Conservation (phyloP, 2,797 vertebrate genomes). For the Hippoglossus hippoglossus region DNA sequence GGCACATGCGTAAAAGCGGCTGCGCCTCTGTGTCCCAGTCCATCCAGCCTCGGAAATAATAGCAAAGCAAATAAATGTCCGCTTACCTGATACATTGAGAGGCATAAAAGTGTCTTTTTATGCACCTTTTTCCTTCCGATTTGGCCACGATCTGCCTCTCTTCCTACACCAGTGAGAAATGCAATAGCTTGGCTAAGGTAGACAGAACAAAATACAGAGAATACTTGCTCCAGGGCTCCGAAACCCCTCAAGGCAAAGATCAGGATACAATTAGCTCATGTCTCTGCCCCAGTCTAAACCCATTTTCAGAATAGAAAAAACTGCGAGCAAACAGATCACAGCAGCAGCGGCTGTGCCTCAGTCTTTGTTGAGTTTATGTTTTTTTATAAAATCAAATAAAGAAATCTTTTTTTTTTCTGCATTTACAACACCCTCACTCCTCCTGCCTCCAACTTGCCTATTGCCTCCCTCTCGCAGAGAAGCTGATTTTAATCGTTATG, state of each 20-base stretch:
- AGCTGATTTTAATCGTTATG: conserved; percentile 99
- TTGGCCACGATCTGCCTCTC: conserved; percentile 93
- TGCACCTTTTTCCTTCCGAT: conserved; percentile 77
- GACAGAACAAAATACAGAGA: conserved; percentile 98
- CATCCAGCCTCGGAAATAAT: conserved; percentile 89
- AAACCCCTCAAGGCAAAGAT: conserved; percentile 99
- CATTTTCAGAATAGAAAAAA: conserved; percentile 89
- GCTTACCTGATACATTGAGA: conserved; percentile 95
- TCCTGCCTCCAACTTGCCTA: conserved; percentile 94
- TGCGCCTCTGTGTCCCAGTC: conserved; percentile 91
- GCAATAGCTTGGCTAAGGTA: conserved; percentile 99
- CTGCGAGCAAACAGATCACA: conserved; percentile 89
- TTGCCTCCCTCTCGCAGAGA: conserved; percentile 94
- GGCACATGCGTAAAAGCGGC: conserved; percentile 98
- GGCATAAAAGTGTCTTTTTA: conserved; percentile 82
- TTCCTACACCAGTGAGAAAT: conserved; percentile 97
- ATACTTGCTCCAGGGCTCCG: conserved; percentile 98
- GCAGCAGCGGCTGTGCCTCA: conserved; percentile 86
- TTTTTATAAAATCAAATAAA: conserved; percentile 82
- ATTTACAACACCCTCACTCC: conserved; percentile 86
- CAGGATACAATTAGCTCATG: conserved; percentile 99
- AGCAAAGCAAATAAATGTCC: conserved; percentile 89
- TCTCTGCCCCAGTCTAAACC: conserved; percentile 96
- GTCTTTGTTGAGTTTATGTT: conserved; percentile 86
- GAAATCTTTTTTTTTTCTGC: conserved; percentile 67